Evolutionary conservation across 2,113 vertebrate genomes (phyloP).

Genomic region (Heloderma charlesbogerti): DNA sequence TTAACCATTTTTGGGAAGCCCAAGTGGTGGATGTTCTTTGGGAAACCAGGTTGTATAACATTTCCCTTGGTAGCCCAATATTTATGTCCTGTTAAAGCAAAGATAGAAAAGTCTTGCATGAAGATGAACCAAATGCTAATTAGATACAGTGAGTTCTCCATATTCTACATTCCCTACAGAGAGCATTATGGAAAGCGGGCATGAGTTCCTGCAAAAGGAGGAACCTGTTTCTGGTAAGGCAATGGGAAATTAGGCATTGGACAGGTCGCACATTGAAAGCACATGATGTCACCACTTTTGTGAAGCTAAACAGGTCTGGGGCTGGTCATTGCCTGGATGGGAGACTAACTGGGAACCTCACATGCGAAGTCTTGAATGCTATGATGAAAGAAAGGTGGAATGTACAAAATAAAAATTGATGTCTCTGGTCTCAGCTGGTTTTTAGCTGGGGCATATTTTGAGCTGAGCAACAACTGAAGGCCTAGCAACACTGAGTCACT

Average conservation of each 20-base stretch:
- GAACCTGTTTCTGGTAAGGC: background rate
- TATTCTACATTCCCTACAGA: background rate
- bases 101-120: background rate
- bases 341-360: background rate
- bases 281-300: background rate
- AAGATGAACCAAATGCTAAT: background rate
- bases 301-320: background rate
- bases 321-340: background rate
- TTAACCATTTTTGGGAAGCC: conserved; percentile 83
- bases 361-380: background rate
- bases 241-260: background rate
- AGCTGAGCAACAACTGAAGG: background rate
- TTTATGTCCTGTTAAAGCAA: conserved; percentile 66
- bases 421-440: background rate
- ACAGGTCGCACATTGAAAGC: background rate
- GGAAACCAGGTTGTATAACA: conserved; percentile 78
- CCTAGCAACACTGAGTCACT: no score
- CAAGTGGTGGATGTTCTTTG: conserved; percentile 85
- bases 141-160: background rate
- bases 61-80: conserved; percentile 89
- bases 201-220: background rate
- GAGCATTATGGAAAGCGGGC: background rate
- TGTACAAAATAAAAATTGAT: background rate
- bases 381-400: background rate
- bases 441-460: background rate